phyloP scores from a whole-genome alignment of 2,113 vertebrate species.

The Promerops cafer region DNA sequence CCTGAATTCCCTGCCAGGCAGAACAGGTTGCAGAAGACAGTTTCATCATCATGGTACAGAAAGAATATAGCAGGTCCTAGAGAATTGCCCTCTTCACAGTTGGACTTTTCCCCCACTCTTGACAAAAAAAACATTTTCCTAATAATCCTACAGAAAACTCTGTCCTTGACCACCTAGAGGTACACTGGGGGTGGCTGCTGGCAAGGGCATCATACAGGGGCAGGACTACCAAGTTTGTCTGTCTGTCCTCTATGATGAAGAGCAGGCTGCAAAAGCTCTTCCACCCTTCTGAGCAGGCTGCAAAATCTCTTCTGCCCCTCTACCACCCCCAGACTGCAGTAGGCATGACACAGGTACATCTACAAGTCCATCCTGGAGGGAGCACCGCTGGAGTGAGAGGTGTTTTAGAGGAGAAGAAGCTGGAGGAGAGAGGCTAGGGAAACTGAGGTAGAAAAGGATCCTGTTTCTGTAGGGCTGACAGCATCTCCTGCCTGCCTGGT shows the following conservation, averaged over 20 bases:
- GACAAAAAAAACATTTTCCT: neutral
- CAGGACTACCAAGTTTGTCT: neutral
- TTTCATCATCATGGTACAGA: neutral
- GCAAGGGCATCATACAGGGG: neutral
- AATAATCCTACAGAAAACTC: neutral
- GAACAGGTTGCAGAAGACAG: neutral
- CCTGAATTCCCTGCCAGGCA: neutral
- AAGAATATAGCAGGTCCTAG: neutral
- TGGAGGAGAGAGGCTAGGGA: neutral
- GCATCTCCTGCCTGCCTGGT: neutral
- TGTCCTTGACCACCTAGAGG: neutral
- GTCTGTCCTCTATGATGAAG: neutral
- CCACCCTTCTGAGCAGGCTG: neutral
- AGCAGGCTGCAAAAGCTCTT: neutral
- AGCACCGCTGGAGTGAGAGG: neutral
- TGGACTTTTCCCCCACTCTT: neutral
- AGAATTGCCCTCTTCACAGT: neutral
- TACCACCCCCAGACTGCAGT: neutral
- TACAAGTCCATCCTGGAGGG: neutral
- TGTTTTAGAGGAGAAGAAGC: neutral
- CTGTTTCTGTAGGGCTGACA: neutral
- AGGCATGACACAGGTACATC: neutral
- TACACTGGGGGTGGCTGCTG: accelerated
- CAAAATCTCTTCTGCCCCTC: neutral
- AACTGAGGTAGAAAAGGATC: neutral